Conservation (phyloP, 92 coral and sea anemone species). For the Metridium senile region DNA sequence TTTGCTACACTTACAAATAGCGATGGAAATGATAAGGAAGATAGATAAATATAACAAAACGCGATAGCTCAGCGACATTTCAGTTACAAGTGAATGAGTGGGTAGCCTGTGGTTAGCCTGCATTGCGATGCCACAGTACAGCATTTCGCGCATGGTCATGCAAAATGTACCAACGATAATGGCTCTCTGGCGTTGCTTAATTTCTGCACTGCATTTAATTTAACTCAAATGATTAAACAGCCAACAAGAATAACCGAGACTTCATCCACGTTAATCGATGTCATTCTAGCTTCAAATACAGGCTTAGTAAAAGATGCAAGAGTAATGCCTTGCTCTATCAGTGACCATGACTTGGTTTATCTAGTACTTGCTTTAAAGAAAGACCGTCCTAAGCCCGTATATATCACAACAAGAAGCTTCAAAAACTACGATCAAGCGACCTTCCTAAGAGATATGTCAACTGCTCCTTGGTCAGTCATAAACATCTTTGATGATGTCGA, state of each 20-base stretch:
- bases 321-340: slow-evolving; percentile 46
- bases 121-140: too few relatives aligned
- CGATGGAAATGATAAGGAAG: too few relatives aligned
- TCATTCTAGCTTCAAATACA: slow-evolving; percentile 36
- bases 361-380: slow-evolving; percentile 32
- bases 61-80: too few relatives aligned
- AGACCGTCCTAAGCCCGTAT: slow-evolving; percentile 18
- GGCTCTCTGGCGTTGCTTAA: slow-evolving; percentile 28
- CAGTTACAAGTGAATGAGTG: too few relatives aligned
- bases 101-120: too few relatives aligned
- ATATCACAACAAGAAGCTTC: slow-evolving; percentile 36
- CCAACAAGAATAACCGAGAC: slow-evolving; percentile 47
- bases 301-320: slow-evolving; percentile 22
- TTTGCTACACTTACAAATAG: too few relatives aligned
- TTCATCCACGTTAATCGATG: slow-evolving; percentile 41
- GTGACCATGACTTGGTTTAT: slow-evolving; percentile 53
- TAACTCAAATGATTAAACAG: slow-evolving; percentile 40
- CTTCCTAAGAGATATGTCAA: slow-evolving; percentile 18
- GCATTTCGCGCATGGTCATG: too few relatives aligned
- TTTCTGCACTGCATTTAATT: slow-evolving; percentile 36
- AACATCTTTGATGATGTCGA: slow-evolving; percentile 47
- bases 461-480: slow-evolving; percentile 44
- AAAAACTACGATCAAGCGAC: slow-evolving; percentile 22
- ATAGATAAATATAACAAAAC: too few relatives aligned
- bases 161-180: too few relatives aligned